Base-by-base conservation (phyloP, 1,140 invertebrate genomes). In the Pentalonia nigronervosa region DNA sequence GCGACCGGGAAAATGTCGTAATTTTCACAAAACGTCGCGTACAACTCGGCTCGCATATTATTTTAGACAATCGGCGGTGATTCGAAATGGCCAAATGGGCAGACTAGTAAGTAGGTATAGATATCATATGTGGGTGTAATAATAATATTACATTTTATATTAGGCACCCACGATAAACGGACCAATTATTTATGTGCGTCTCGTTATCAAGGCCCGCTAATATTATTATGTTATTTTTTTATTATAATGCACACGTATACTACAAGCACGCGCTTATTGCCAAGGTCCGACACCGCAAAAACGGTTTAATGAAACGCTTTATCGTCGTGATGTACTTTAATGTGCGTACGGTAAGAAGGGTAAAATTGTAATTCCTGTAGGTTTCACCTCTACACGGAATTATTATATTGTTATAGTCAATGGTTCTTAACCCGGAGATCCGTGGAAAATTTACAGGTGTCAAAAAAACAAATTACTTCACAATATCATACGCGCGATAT, bases 341-440 rank as follows among this genome's bases (percentile, higher is more conserved):
- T n/a, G 60, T 34, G 25, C 30, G 14, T n/a, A 76, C 17, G 30
- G 60, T 7, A 76, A n/a, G n/a, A 76, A 76, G n/a, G 60, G 60
- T 76, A 76, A 76, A 76, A 76, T 11, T 41, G 83, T 84, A 84
- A 84, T 84, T 84, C 83, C 83, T 23, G 21, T 83, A 84, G 41
- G 21, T 84, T 84, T 11, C 34, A 11, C 60, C n/a, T n/a, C n/a
- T n/a, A 7, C 30, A 7, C 6, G 7, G 30, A n/a, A 17, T 76
- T 76, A 76, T 76, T 76, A 76, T 76, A 76, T 76, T 76, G n/a
- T n/a, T 76, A 53, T 21, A 23, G 20, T 6, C 2, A n/a, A 11
- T n/a, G 60, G 60, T 76, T n/a, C 60, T 76, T 76, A 34, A 76
- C 11, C 4, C 14, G 60, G 14, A 0, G n/a, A 14, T 76, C n/a